A percentile compares a stretch with the other conserved stretches of the same genome.
Evolutionary conservation across 2,888 invertebrate genomes (phyloP).

Genomic region (Gnatocerus cornutus): DNA sequence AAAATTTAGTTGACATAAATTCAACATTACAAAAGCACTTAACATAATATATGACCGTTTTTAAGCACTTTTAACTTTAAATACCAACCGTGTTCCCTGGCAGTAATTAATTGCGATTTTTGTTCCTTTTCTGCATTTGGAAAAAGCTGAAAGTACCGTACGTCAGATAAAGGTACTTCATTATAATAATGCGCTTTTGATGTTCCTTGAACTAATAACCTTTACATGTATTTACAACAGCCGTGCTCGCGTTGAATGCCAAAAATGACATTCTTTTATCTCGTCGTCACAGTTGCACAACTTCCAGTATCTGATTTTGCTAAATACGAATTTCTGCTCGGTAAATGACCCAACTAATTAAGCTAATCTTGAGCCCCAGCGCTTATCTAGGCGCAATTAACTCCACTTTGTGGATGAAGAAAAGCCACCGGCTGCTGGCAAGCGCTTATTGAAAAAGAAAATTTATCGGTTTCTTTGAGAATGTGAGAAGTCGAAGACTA

Average conservation of each 20-base stretch:
- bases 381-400: slow-evolving; percentile 28
- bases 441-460: slow-evolving; percentile 22
- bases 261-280: slow-evolving; percentile 39
- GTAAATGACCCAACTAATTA: slow-evolving; percentile 31
- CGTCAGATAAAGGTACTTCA: slow-evolving; percentile 32
- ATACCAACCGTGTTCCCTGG: slow-evolving; percentile 27
- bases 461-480: slow-evolving; percentile 10
- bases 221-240: slow-evolving; percentile 18
- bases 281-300: slow-evolving; percentile 16
- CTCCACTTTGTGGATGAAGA: slow-evolving; percentile 25
- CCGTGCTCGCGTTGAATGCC: slow-evolving; percentile 16
- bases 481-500: too few relatives aligned
- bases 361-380: slow-evolving; percentile 31
- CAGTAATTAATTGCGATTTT: slow-evolving; percentile 32
- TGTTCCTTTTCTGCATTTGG: slow-evolving; percentile 1
- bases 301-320: slow-evolving; percentile 11
- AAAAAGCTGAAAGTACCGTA: slow-evolving; percentile 19
- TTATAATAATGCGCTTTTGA: slow-evolving; percentile 42
- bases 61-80: slow-evolving; percentile 36
- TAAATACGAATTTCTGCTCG: slow-evolving; percentile 14
- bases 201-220: slow-evolving; percentile 41
- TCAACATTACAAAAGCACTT: slow-evolving; percentile 45
- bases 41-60: slow-evolving; percentile 37
- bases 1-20: slow-evolving; percentile 46
- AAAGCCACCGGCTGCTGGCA: slow-evolving; percentile 28